A percentile compares a stretch with the other conserved stretches of the same genome.
phyloP scores from a whole-genome alignment of 2,113 vertebrate genomes.

The Chionomys nivalis region DNA sequence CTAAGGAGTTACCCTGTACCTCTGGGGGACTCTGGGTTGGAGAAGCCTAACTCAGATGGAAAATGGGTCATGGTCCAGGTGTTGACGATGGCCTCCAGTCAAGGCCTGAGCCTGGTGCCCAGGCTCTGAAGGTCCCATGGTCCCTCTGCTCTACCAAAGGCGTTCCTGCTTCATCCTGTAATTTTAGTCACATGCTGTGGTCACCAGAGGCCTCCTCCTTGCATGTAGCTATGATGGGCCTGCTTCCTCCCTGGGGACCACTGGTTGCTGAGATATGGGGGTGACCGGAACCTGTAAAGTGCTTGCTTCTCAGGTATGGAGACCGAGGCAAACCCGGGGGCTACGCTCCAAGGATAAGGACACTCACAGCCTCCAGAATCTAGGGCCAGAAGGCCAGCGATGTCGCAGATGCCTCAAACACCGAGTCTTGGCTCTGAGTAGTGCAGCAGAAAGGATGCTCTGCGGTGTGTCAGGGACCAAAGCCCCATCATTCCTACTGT shows the following conservation, averaged over 20 bases:
- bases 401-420: neutral
- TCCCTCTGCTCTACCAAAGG: fast-evolving
- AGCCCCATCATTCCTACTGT: neutral
- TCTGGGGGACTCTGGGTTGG: fast-evolving
- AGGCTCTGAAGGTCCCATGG: neutral
- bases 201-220: fast-evolving
- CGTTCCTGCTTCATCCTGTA: neutral
- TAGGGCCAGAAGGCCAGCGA: fast-evolving
- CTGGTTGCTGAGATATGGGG: neutral
- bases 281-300: fast-evolving
- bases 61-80: fast-evolving
- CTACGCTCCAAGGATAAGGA: fast-evolving
- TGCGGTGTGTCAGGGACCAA: neutral
- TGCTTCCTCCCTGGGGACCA: neutral
- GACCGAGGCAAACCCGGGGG: fast-evolving
- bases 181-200: neutral
- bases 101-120: neutral
- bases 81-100: neutral
- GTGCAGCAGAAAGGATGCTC: neutral
- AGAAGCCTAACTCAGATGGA: neutral
- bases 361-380: neutral
- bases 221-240: neutral
- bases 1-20: neutral
- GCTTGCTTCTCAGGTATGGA: neutral
- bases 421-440: neutral